Evolutionary conservation across 2,113 vertebrate genomes (phyloP), one percentile per base, ranked within the genome.

Genomic region (Toxotes chatareus): DNA sequence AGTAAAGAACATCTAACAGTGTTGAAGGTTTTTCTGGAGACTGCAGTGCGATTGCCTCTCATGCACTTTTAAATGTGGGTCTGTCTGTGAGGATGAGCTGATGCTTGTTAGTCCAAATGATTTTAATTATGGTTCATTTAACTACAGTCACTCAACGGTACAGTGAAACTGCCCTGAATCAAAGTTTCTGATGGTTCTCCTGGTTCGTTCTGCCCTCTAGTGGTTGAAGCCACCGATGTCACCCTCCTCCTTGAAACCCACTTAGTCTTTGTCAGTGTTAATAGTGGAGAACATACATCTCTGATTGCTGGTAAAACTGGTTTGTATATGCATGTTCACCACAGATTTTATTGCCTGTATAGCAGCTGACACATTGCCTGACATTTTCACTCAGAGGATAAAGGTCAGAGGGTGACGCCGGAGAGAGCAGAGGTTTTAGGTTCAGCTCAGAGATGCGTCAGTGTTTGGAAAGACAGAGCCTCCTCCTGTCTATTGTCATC

Each of bases 191-290:
- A 4, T 36, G 36, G 36, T 40, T 81, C 21, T 77, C 1, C 38
- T 19, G 70, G 21, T 31, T 69, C 21, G 17, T 36, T 81, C 89
- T 92, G 89, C 92, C 89, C 82, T 80, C 89, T 93, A 79, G 47
- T 92, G 63, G 86, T 79, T 53, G 74, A 84, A 80, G 34, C 0
- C 44, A 34, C 36, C 36, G 3, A 46, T 2, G 1, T 63, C 17
- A 9, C 3, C 44, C 36, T n/a, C 40, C 23, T 71, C 7, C 0
- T 53, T 3, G 4, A 36, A 9, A 27, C 27, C 6, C n/a, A 0
- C 61, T n/a, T 14, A 6, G 4, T 31, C 42, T 12, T 10, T 21
- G 13, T 51, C 17, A 21, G 8, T 38, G 34, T 11, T 57, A 40
- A 7, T 40, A 8, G 27, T n/a, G n/a, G n/a, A 16, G 23, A n/a